Evolutionary conservation across 2,888 invertebrate genomes (phyloP), one percentile per base, ranked within the genome.

Genomic region (Uropetala carovei): DNA sequence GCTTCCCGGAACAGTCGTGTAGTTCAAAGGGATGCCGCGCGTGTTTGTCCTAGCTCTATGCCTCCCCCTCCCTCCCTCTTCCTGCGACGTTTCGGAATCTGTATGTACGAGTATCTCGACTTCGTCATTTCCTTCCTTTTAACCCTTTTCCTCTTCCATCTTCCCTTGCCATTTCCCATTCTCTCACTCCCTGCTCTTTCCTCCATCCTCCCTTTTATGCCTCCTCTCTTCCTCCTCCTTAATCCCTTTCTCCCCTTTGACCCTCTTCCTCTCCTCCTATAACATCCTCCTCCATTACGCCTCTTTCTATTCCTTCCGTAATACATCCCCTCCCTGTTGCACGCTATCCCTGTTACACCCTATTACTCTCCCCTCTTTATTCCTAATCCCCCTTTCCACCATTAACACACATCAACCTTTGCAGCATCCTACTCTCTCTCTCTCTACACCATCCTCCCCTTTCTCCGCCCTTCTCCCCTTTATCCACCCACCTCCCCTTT

Each of bases 21-120:
- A 64, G 64, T n/a, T n/a, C 64, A 64, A 64, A 64, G 64, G 64
- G 14, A 64, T 64, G 64, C 83, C 85, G 58, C n/a, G 56, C 85
- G 59, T 57, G 5, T 43, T 60, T 30, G 60, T 60, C 43, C 89
- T 75, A 68, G 10, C 75, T 57, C 89, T 57, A 18, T 43, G 13
- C 58, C 43, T 30, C 89, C 60, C 56, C 22, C 89, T 81, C 92
- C 75, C 18, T 43, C 27, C n/a, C 75, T 30, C 30, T 75, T 30
- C 68, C 89, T n/a, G 14, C 8, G 13, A 16, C 43, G 85, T 86
- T 56, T 75, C 75, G 56, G 68, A 22, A 57, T 56, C 22, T 58
- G 57, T 92, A 18, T 60, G 22, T n/a, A 10, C 16, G 16, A 14
- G 22, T 43, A 7, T 92, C 43, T 27, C 58, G 10, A 75, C 22